Evolutionary conservation across 2,797 vertebrate genomes (phyloP).

Genomic region (Gallinago stenura): DNA sequence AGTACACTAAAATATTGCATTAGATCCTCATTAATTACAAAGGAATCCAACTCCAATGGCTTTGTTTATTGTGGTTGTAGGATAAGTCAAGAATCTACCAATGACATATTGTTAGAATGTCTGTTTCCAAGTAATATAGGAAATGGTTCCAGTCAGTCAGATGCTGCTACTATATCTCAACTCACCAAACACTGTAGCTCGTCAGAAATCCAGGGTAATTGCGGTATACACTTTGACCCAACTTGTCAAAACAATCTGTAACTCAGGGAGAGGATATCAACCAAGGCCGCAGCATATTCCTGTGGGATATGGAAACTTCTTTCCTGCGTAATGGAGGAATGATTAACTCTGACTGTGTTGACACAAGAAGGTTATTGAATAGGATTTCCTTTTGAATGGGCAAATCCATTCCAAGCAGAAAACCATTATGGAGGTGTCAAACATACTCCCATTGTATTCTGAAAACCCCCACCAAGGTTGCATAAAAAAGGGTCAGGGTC

Average conservation of each 20-base stretch:
- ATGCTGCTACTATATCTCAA: not conserved
- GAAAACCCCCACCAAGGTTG: not conserved
- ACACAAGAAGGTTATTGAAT: slow-evolving; percentile 38
- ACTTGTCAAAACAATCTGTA: slow-evolving; percentile 44
- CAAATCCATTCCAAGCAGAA: slow-evolving; percentile 14
- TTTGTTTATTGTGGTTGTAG: not conserved
- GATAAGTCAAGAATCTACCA: not conserved
- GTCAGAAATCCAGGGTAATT: not conserved
- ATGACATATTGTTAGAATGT: not conserved
- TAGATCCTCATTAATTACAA: not conserved
- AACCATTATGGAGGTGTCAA: slow-evolving; percentile 16
- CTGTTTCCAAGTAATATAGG: not conserved
- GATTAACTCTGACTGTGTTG: slow-evolving; percentile 64
- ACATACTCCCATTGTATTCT: not conserved
- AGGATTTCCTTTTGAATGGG: slow-evolving; percentile 32
- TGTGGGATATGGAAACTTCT: slow-evolving; percentile 38
- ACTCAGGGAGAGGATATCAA: not conserved
- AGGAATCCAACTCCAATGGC: not conserved
- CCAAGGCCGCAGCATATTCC: slow-evolving; percentile 9
- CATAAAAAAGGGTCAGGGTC: not conserved
- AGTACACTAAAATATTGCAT: not conserved
- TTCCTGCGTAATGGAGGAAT: slow-evolving; percentile 1
- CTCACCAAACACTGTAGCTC: not conserved
- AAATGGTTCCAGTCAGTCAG: not conserved
- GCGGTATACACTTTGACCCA: slow-evolving; percentile 1